These are phyloP conservation scores for Bhutanitis thaidina DNA, from an alignment of 2,888 invertebrate species.

Conservation along the genomic window DNA sequence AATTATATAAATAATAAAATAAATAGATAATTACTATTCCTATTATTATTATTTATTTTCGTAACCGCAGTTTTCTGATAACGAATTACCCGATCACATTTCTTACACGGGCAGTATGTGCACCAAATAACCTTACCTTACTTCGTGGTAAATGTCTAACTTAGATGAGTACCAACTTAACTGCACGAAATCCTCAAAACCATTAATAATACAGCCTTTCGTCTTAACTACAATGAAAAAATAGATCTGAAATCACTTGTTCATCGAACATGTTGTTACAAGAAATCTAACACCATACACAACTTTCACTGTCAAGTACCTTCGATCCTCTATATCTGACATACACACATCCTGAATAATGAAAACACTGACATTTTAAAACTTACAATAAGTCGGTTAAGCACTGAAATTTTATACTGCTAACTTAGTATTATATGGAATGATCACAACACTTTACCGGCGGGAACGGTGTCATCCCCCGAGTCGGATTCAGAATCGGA, in stretches of 20 bases:
- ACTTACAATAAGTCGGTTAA: not conserved
- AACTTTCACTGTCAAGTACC: not conserved
- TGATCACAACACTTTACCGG: slow-evolving; percentile 68
- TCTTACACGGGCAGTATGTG: too few species aligned
- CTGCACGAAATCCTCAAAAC: not conserved
- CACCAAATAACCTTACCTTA: too few species aligned
- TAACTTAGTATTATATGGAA: too few species aligned
- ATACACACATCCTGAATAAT: not conserved
- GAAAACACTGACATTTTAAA: not conserved
- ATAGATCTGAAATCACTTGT: not conserved
- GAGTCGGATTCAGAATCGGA: slow-evolving; percentile 43
- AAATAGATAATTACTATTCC: too few species aligned
- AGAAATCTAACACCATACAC: not conserved
- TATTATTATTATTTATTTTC: too few species aligned
- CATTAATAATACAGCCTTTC: not conserved
- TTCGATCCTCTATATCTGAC: not conserved
- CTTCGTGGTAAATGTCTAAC: too few species aligned
- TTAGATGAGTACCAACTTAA: too few species aligned
- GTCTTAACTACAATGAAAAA: not conserved
- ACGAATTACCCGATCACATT: too few species aligned
- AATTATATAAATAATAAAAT: too few species aligned
- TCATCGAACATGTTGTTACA: too few species aligned
- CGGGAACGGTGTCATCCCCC: slow-evolving; percentile 72
- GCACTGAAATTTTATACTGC: not conserved
- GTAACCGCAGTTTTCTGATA: too few species aligned